Evolutionary conservation across 2,888 invertebrate species (phyloP).

Genomic region (Lamellibrachia satsuma): DNA sequence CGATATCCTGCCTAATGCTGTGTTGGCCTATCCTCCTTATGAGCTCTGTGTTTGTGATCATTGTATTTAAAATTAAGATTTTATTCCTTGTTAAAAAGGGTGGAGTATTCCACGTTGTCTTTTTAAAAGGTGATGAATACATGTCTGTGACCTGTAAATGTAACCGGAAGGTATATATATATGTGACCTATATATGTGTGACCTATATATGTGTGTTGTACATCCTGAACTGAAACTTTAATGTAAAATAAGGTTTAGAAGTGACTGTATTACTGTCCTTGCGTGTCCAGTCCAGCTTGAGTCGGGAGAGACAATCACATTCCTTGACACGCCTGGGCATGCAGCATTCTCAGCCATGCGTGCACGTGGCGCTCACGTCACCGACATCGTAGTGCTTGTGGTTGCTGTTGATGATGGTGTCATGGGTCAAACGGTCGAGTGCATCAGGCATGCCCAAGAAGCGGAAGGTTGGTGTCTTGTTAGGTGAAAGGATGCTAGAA

Average conservation of each 20-base stretch:
- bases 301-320: conserved; percentile 83
- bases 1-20: too few species aligned
- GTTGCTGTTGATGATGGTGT: conserved; percentile 99
- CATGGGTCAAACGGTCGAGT: conserved; percentile 96
- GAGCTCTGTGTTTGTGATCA: too few species aligned
- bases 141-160: too few species aligned
- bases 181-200: too few species aligned
- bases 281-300: conserved; percentile 71
- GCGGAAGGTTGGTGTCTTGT: conserved; percentile 48
- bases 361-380: conserved; percentile 90
- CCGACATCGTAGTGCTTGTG: conserved; percentile 88
- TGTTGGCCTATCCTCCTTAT: too few species aligned
- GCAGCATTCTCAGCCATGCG: conserved; percentile 96
- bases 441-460: conserved; percentile 69
- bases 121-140: too few species aligned
- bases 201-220: too few species aligned
- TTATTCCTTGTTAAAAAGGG: too few species aligned
- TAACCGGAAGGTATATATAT: too few species aligned
- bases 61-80: too few species aligned
- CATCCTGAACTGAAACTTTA: not conserved
- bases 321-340: conserved; percentile 98
- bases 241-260: too few species aligned
- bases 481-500: not conserved
- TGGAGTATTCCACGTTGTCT: too few species aligned
- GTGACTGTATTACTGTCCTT: not conserved